Percentiles rank a stretch among this genome's conserved stretches.
Evolutionary conservation across 2,113 vertebrate genomes (phyloP).

Genomic region (Monarcha castaneiventris): DNA sequence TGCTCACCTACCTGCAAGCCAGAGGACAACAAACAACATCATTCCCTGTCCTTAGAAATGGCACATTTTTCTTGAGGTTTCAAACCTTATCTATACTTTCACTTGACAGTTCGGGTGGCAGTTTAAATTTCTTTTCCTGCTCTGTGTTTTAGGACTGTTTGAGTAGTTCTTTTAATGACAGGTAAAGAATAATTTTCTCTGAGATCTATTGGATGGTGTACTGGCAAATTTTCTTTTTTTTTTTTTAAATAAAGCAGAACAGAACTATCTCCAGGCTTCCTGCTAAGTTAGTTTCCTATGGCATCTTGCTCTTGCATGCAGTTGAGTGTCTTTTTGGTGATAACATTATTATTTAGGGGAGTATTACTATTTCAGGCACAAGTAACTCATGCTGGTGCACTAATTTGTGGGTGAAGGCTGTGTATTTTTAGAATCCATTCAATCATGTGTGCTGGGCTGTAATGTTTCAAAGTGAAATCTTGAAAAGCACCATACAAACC

Average conservation of each 20-base stretch:
- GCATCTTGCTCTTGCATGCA: slow-evolving; percentile 7
- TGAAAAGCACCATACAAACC: neutral
- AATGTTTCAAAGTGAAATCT: slow-evolving; percentile 17
- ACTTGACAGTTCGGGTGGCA: slow-evolving; percentile 16
- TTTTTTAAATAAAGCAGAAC: neutral
- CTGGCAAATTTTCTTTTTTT: neutral
- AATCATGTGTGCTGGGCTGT: slow-evolving; percentile 34
- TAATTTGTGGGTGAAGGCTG: slow-evolving; percentile 43
- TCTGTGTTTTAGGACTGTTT: neutral
- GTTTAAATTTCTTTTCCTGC: neutral
- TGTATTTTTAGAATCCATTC: slow-evolving; percentile 53
- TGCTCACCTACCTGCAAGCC: slow-evolving; percentile 31
- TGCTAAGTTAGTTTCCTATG: slow-evolving; percentile 33
- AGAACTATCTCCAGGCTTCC: slow-evolving; percentile 17
- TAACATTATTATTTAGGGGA: slow-evolving; percentile 28
- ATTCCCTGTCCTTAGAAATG: neutral
- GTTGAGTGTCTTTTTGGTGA: slow-evolving; percentile 24
- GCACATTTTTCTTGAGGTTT: neutral
- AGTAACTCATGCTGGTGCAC: slow-evolving; percentile 25
- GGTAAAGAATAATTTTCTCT: neutral
- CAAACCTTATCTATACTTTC: neutral
- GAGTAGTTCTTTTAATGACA: neutral
- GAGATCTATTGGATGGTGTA: neutral
- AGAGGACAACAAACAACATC: slow-evolving; percentile 1
- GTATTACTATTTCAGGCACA: slow-evolving; percentile 20